Evolutionary conservation across 2,797 vertebrate species (phyloP), one percentile per base, ranked within the genome.

Genomic region (Arctocebus calabarensis): DNA sequence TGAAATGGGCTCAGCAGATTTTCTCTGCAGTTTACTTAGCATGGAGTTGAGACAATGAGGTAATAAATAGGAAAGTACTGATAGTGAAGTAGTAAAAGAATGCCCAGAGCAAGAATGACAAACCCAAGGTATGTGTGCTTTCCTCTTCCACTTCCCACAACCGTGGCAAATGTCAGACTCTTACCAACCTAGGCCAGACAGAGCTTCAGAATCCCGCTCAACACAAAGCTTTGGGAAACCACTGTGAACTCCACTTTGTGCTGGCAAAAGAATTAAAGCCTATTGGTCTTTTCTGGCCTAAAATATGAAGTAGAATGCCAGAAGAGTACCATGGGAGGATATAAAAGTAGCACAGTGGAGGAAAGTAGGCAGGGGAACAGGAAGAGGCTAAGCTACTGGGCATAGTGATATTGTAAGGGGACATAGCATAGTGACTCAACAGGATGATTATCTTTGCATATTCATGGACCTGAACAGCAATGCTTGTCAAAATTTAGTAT

Each of bases 1-100:
- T n/a, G 22, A 2, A 92, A 90, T 77, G 71, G 32, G 9, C 34
- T 88, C 29, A 88, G 87, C 52, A 82, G 34, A 91, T 79, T 93
- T 81, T 82, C 61, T 93, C 12, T 61, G 71, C 11, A 71, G 52
- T 81, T 81, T 84, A 66, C 40, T 71, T 82, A 85, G 22, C 64
- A 88, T 82, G 48, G 7, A 75, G 14, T 88, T 77, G 77, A 73
- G 29, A 55, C 3, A 61, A 27, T 45, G 62, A 75, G 34, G 23
- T 45, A 45, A 34, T 84, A 57, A 77, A 52, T 77, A 25, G 32
- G 10, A 66, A 71, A 84, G 34, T 40, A 73, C n/a, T 74, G 57
- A 57, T 52, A 52, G 20, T 34, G 32, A 88, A 55, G 25, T 40
- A 88, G 43, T 7, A 84, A 90, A 77, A 2, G 25, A 92, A 34